Evolutionary conservation across 92 coral and sea anemone genomes (phyloP).

Genomic region (Plumapathes pennacea): DNA sequence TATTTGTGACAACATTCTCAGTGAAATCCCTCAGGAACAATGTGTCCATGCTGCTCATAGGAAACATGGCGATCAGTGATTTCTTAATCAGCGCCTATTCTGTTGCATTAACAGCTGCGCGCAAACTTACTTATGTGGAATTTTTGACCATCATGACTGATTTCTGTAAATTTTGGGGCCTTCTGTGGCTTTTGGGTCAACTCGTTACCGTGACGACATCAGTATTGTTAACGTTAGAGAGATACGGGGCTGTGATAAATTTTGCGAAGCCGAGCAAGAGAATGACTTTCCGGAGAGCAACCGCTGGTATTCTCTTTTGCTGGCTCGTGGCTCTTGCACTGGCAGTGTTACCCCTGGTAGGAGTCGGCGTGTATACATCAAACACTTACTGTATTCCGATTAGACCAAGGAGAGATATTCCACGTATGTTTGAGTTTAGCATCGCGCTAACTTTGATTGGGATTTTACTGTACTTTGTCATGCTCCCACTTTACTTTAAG

Average conservation of each 20-base stretch:
- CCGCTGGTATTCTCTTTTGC: conserved; percentile 15
- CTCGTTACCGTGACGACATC: conserved; percentile 50
- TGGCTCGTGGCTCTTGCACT: conserved; percentile 56
- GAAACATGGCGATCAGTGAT: conserved; percentile 77
- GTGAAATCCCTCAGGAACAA: conserved; percentile 44
- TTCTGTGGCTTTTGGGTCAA: conserved; percentile 64
- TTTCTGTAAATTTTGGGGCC: conserved; percentile 63
- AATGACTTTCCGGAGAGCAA: conserved; percentile 34
- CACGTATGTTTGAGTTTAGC: conserved; percentile 55
- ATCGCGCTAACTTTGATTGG: conserved; percentile 31
- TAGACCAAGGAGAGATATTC: conserved; percentile 61
- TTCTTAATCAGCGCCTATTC: conserved; percentile 48
- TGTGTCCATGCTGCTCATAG: conserved; percentile 54
- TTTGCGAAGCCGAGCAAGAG: conserved; percentile 63
- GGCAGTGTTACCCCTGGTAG: conserved; percentile 51
- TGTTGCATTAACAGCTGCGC: conserved; percentile 36
- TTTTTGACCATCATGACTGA: conserved; percentile 31
- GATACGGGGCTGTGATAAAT: conserved; percentile 57
- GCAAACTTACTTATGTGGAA: conserved; percentile 54
- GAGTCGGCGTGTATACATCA: conserved; percentile 67
- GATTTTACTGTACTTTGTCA: conserved; percentile 35
- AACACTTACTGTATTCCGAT: conserved; percentile 78
- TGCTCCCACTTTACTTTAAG: conserved; percentile 52
- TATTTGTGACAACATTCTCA: conserved; percentile 21
- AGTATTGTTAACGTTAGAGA: conserved; percentile 55